Conservation (phyloP, 2,888 invertebrate genomes). For the Melipona beecheii region DNA sequence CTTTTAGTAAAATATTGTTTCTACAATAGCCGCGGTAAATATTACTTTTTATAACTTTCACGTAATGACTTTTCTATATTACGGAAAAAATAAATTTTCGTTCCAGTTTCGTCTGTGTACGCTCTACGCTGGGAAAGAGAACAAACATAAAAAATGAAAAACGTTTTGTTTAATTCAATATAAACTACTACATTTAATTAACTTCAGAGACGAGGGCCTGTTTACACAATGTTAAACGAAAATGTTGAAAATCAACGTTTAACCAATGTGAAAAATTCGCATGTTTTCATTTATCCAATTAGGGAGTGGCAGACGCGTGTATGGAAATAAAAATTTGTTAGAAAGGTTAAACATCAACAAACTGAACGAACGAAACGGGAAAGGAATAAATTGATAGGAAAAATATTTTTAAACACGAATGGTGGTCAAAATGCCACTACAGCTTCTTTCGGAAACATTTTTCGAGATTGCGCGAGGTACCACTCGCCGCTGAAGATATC, state of each 20-base stretch:
- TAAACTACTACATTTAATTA: constrained; percentile 12
- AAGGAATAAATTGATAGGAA: neutral
- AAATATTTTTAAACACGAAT: neutral
- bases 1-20: constrained; percentile 1
- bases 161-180: neutral
- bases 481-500: neutral
- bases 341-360: neutral
- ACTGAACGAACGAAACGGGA: neutral
- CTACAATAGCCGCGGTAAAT: neutral
- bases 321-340: neutral
- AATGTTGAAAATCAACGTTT: constrained; percentile 11
- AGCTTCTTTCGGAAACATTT: neutral
- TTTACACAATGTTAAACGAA: constrained; percentile 15
- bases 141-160: neutral
- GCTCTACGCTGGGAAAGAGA: neutral
- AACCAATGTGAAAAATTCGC: constrained; percentile 18
- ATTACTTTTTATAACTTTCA: neutral
- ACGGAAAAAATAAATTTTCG: neutral
- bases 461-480: neutral
- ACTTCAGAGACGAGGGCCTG: neutral
- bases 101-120: neutral
- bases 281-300: constrained; percentile 19
- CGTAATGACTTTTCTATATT: neutral
- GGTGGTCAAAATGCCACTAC: neutral
- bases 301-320: neutral